Base-by-base conservation (phyloP, 2,888 invertebrate species). In the Hemaris fuciformis region DNA sequence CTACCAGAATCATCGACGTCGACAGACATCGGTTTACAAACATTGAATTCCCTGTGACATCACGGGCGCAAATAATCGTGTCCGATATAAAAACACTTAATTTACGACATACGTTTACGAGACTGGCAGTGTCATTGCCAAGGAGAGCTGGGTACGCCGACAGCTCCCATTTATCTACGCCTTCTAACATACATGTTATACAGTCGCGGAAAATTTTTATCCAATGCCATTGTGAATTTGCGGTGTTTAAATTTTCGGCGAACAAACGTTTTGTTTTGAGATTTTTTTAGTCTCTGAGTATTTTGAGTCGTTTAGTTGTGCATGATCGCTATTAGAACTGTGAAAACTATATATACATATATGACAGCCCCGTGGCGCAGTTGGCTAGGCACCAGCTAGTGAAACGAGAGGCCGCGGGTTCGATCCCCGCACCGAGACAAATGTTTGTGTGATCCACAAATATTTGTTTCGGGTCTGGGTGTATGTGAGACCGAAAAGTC, bases 41-140 rank as follows among this genome's bases (percentile, higher is more conserved):
- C 53, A 53, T 53, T 53, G 53, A 53, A 53, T 53, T 53, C 18
- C 10, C 3, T 18, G 8, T 53, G 27, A 53, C 53, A 53, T 53
- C 53, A 53, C 27, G 18, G 2, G 18, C 18, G 10, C 18, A 27
- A 53, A 53, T 53, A 31, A 53, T 46, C 46, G 25, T 27, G 31
- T 7, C 18, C 27, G 15, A 31, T 31, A 53, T 18, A 53, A 53
- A 31, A 53, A 53, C 27, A n/a, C 13, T 25, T 2, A 48, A 48
- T 48, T 48, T 48, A 48, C n/a, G n/a, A 25, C 27, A 15, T n/a
- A 53, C 53, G 18, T 53, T 53, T 53, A 27, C 53, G 53, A 18
- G 15, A 27, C 22, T 18, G 13, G 45, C 61, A 46, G 56, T 66
- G 71, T 66, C 69, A 73, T 63, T 73, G 73, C 73, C 71, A 74